Base-by-base conservation (phyloP, 2,113 vertebrate species). In the Andinoacara biseriatus region DNA sequence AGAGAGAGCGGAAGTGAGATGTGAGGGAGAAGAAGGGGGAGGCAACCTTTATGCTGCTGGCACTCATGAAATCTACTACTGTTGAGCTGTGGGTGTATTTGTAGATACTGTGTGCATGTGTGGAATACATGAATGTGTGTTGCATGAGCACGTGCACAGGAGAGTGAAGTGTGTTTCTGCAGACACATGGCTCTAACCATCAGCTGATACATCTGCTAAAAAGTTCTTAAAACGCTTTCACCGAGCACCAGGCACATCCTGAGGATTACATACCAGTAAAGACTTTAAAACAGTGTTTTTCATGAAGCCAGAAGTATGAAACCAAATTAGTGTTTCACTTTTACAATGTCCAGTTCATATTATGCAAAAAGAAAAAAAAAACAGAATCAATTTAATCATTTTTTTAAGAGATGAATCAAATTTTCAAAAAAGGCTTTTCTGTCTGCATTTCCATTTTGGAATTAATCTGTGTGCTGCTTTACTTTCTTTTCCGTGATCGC, bases 11-110 rank as follows among this genome's bases (percentile, higher is more conserved):
- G 74, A 76, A 81, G 79, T 57, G 58, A 65, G 76, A 78, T 46
- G 77, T 74, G 82, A 83, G 80, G 76, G 59, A 82, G 63, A 76
- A 69, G 78, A 62, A 76, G 75, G 80, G 83, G 80, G 69, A 54
- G 46, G 86, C 83, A 89, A 78, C 77, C 76, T 89, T 87, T 82
- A 62, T 89, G 83, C 78, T 86, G 82, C 88, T 81, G 88, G 89
- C 87, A 86, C 79, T 86, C 76, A 74, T 80, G 85, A 85, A 90
- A 89, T 82, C 78, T 91, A 90, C 91, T 91, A 91, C 84, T 85
- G 81, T 78, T 59, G 87, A 87, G 87, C 81, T 80, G 90, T 85
- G 90, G 76, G 90, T 91, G 90, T 85, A 79, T 89, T 84, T 89
- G 85, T 84, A 78, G 80, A 85, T 67, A 58, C 17, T 46, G 62